phyloP scores from a whole-genome alignment of 2,797 vertebrate genomes.

The Neosalanx taihuensis region DNA sequence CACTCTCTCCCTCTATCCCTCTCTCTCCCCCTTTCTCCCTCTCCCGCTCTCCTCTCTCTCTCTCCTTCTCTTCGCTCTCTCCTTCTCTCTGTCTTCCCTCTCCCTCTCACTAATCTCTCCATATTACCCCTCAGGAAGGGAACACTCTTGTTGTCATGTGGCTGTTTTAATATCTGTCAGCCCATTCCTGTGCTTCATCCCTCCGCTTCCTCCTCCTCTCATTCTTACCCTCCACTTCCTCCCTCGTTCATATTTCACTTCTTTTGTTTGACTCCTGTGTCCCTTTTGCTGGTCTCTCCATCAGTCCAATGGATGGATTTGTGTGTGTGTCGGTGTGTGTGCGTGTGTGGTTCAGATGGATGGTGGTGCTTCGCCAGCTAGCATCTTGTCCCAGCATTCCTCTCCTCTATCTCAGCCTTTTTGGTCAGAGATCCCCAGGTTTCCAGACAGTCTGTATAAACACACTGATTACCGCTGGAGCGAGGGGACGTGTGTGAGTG shows the following conservation, averaged over 20 bases:
- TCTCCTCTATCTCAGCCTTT: slow-evolving; percentile 53
- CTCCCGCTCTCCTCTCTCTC: background rate
- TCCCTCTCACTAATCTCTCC: slow-evolving; percentile 73
- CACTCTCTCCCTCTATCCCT: background rate
- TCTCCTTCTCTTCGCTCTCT: slow-evolving; percentile 25
- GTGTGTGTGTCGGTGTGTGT: background rate
- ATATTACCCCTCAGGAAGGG: slow-evolving; percentile 78
- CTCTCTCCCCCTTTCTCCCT: slow-evolving; percentile 9
- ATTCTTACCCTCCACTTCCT: slow-evolving; percentile 76
- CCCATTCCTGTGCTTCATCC: slow-evolving; percentile 77
- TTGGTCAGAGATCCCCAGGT: slow-evolving; percentile 56
- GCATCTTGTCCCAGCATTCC: slow-evolving; percentile 47
- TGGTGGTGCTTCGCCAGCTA: slow-evolving; percentile 44
- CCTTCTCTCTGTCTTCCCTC: slow-evolving; percentile 55
- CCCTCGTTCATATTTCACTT: slow-evolving; percentile 72
- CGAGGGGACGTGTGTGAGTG: slow-evolving; percentile 29
- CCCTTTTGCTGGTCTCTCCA: slow-evolving; percentile 65
- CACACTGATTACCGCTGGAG: slow-evolving; percentile 60
- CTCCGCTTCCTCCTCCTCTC: slow-evolving; percentile 58
- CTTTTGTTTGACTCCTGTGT: slow-evolving; percentile 80
- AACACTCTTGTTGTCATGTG: slow-evolving; percentile 65
- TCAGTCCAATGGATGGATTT: slow-evolving; percentile 46
- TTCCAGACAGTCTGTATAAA: slow-evolving; percentile 60
- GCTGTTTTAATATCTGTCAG: slow-evolving; percentile 83
- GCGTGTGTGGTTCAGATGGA: slow-evolving; percentile 33